Evolutionary conservation across 2,888 invertebrate genomes (phyloP).

Genomic region (Itoplectis maculator): DNA sequence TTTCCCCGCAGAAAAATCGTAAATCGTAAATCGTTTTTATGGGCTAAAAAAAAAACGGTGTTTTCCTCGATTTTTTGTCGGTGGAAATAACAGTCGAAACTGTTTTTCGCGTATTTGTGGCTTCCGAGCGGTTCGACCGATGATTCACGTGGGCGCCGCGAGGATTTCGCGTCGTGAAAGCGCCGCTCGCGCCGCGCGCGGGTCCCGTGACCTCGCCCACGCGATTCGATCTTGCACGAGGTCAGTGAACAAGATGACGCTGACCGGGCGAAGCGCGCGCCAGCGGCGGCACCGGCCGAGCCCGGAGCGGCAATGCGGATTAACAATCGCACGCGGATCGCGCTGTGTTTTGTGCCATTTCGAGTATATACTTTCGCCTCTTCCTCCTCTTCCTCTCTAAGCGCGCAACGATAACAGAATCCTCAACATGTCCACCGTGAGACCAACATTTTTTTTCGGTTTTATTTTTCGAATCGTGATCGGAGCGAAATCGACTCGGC

Average conservation of each 20-base stretch:
- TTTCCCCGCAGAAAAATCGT: not conserved
- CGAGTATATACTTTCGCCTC: not conserved
- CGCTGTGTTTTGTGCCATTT: conserved; percentile 31
- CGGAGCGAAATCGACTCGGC: too few species aligned
- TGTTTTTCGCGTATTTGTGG: conserved; percentile 48
- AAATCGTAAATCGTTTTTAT: conserved; percentile 12
- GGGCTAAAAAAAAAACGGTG: too few species aligned
- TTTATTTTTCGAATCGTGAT: not conserved
- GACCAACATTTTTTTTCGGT: not conserved
- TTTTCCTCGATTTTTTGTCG: not conserved
- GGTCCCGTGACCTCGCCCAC: conserved; percentile 63
- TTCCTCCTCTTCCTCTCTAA: not conserved
- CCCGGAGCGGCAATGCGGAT: conserved; percentile 55
- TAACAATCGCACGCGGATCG: conserved; percentile 57
- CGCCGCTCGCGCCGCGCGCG: conserved; percentile 29
- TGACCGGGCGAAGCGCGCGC: not conserved
- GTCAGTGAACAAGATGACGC: conserved; percentile 69
- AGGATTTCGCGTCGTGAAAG: conserved; percentile 54
- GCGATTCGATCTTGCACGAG: conserved; percentile 68
- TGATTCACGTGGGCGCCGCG: conserved; percentile 8
- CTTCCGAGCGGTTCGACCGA: not conserved
- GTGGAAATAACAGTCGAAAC: conserved; percentile 34
- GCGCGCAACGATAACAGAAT: not conserved
- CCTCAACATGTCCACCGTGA: not conserved
- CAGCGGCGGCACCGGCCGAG: too few species aligned